Percentiles rank a stretch among this genome's conserved stretches.
Evolutionary conservation across 2,113 vertebrate species (phyloP).

Genomic region (Mohoua ochrocephala): DNA sequence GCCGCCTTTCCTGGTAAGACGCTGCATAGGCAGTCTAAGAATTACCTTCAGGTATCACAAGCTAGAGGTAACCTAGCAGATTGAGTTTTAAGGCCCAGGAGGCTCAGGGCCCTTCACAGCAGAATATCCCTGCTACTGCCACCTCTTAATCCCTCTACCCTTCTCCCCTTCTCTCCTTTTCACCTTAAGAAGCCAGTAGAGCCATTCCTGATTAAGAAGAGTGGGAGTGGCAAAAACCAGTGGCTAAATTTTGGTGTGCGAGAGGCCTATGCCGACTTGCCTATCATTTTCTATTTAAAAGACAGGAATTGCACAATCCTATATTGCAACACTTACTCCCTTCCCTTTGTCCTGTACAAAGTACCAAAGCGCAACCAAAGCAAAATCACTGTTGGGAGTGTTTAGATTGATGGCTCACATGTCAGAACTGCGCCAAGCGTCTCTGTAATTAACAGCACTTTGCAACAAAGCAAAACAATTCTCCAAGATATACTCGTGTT

Average conservation of each 20-base stretch:
- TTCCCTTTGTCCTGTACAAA: background rate
- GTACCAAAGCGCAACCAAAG: background rate
- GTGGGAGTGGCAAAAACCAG: background rate
- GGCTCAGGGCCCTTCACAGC: background rate
- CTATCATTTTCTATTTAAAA: conserved; percentile 16
- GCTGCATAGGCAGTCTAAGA: background rate
- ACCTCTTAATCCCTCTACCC: background rate
- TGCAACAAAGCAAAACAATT: background rate
- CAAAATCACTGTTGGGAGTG: background rate
- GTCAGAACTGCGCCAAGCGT: background rate
- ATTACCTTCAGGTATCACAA: background rate
- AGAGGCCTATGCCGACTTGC: background rate
- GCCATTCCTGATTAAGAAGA: background rate
- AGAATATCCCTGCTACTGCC: background rate
- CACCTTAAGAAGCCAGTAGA: background rate
- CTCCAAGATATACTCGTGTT: background rate
- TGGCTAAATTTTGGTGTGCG: background rate
- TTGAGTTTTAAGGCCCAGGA: background rate
- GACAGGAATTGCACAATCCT: conserved; percentile 18
- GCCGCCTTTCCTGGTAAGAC: background rate
- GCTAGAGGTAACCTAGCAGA: background rate
- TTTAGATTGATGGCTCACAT: background rate
- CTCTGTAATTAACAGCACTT: background rate
- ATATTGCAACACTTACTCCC: background rate
- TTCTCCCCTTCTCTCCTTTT: background rate